Percentiles rank a stretch among this genome's conserved stretches.
Evolutionary conservation across 2,113 vertebrate genomes (phyloP).

Genomic region (Orthonyx spaldingii): DNA sequence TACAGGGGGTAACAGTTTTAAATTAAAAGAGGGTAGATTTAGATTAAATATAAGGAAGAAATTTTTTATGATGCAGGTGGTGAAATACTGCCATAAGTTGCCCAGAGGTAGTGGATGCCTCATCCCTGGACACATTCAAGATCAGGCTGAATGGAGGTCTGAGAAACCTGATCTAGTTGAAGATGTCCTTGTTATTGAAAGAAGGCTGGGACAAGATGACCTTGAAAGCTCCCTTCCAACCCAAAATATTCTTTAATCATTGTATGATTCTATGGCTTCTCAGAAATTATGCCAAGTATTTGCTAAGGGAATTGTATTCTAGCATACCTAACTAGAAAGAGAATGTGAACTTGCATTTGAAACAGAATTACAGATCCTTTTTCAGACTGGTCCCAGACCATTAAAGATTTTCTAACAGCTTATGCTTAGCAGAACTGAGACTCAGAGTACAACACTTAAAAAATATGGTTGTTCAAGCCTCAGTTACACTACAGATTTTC

Average conservation of each 20-base stretch:
- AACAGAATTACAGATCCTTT: neutral
- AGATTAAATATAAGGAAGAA: neutral
- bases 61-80: neutral
- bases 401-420: neutral
- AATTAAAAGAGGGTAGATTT: neutral
- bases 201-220: neutral
- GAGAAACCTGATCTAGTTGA: neutral
- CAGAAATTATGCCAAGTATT: neutral
- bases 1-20: accelerated
- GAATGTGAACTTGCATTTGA: neutral
- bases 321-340: neutral
- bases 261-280: neutral
- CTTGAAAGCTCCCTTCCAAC: neutral
- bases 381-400: neutral
- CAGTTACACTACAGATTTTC: neutral
- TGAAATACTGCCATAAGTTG: neutral
- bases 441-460: neutral
- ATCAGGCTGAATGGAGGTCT: neutral
- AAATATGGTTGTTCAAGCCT: neutral
- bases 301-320: neutral
- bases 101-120: neutral
- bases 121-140: neutral
- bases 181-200: neutral
- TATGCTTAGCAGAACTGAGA: neutral
- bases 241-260: neutral